phyloP scores from a whole-genome alignment of 2,797 vertebrate genomes.

The Semotilus atromaculatus region DNA sequence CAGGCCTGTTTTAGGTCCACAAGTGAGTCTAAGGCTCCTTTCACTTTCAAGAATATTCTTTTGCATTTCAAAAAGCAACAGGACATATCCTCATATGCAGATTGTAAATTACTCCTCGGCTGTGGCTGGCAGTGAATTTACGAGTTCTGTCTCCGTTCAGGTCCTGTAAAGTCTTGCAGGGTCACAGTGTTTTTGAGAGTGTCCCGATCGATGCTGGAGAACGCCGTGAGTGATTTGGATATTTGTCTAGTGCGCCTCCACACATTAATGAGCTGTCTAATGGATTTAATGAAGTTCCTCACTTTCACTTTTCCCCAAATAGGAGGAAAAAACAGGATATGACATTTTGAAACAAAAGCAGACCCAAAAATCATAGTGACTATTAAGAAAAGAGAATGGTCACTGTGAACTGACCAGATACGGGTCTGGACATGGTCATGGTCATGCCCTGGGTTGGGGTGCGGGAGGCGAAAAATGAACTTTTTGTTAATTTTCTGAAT shows the following conservation, averaged over 20 bases:
- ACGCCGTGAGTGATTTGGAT: slow-evolving; percentile 35
- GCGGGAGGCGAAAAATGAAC: too few relatives aligned
- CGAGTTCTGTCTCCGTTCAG: background rate
- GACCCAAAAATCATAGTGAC: background rate
- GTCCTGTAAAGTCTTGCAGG: background rate
- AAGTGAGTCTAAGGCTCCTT: background rate
- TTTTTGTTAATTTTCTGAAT: too few relatives aligned
- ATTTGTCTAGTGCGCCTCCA: slow-evolving; percentile 50
- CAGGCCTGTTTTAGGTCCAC: background rate
- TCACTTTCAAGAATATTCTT: background rate
- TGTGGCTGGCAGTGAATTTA: slow-evolving; percentile 3
- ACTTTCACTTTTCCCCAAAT: slow-evolving; percentile 42
- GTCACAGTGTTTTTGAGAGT: slow-evolving; percentile 40
- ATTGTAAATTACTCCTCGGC: background rate
- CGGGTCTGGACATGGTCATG: background rate
- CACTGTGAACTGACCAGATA: too few relatives aligned
- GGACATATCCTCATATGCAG: background rate
- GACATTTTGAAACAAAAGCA: slow-evolving; percentile 6
- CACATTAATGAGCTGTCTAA: slow-evolving; percentile 61
- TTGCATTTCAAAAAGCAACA: background rate
- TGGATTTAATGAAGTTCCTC: slow-evolving; percentile 63
- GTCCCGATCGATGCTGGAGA: slow-evolving; percentile 42
- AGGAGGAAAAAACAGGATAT: background rate
- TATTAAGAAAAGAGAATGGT: background rate
- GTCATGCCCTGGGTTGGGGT: too few relatives aligned